Conservation (phyloP, 2,888 invertebrate species). For the Pseudoips prasinana region DNA sequence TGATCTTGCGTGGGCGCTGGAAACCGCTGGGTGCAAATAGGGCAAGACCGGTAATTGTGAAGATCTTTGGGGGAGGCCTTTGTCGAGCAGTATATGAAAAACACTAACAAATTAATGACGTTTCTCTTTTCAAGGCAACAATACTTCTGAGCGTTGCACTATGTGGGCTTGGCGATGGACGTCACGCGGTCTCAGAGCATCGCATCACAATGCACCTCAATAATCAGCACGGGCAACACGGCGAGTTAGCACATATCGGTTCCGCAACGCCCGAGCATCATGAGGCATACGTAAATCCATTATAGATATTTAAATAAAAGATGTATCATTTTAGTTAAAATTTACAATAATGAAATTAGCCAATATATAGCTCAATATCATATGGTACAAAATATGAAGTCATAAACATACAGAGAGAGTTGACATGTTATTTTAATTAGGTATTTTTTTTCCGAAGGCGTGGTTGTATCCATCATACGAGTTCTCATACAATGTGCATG, state of each 20-base stretch:
- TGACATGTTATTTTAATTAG: background rate
- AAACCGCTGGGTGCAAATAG: no score
- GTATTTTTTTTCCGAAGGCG: slow-evolving; percentile 41
- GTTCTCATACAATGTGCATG: slow-evolving; percentile 79
- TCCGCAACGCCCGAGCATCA: slow-evolving; percentile 57
- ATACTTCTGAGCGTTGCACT: slow-evolving; percentile 46
- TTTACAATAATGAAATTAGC: no score
- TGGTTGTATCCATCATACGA: slow-evolving; percentile 75
- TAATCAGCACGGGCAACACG: slow-evolving; percentile 41
- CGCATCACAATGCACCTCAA: slow-evolving; percentile 36
- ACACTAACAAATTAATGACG: no score
- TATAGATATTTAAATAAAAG: background rate
- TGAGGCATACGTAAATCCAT: slow-evolving; percentile 63
- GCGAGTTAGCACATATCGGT: slow-evolving; percentile 52
- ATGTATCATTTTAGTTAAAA: no score
- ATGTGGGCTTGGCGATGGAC: slow-evolving; percentile 47
- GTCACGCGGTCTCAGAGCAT: slow-evolving; percentile 55
- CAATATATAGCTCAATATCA: no score
- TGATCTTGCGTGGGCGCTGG: no score
- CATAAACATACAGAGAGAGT: no score
- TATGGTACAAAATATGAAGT: no score
- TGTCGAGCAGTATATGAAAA: no score
- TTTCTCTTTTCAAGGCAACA: slow-evolving; percentile 45
- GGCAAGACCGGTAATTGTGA: no score
- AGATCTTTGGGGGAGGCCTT: no score